A percentile compares a stretch with the other conserved stretches of the same genome.
These are phyloP conservation scores for Therioaphis trifolii DNA, from an alignment of 2,888 invertebrate genomes.

Conservation along the genomic window DNA sequence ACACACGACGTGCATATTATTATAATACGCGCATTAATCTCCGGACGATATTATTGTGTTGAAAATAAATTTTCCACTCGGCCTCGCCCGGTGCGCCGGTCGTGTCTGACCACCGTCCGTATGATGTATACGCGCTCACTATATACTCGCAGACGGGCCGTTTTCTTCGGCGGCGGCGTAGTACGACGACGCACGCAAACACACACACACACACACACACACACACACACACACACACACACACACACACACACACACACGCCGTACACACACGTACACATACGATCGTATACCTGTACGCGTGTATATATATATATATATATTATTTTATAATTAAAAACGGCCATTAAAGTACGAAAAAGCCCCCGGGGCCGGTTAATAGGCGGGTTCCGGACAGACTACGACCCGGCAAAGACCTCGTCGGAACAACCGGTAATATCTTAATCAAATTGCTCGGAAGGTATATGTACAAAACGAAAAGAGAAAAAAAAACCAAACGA, in stretches of 20 bases:
- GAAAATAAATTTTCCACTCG: constrained; percentile 26
- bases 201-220: constrained; percentile 1
- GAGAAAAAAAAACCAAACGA: background rate
- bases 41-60: background rate
- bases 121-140: too few relatives aligned
- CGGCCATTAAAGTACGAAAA: constrained; percentile 50
- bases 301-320: background rate
- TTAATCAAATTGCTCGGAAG: constrained; percentile 59
- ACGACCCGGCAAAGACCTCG: constrained; percentile 49
- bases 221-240: background rate
- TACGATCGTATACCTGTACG: background rate
- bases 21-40: background rate
- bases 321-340: constrained; percentile 60
- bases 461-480: background rate
- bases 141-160: background rate
- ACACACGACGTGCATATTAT: background rate
- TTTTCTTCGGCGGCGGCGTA: constrained; percentile 24
- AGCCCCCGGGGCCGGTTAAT: constrained; percentile 48
- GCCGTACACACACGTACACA: background rate
- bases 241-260: background rate
- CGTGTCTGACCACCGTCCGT: too few relatives aligned
- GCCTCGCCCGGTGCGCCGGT: background rate
- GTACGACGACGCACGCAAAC: background rate
- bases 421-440: constrained; percentile 59
- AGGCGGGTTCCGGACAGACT: constrained; percentile 42